Conservation (phyloP, 2,797 vertebrate species). For the Pitangus sulphuratus region DNA sequence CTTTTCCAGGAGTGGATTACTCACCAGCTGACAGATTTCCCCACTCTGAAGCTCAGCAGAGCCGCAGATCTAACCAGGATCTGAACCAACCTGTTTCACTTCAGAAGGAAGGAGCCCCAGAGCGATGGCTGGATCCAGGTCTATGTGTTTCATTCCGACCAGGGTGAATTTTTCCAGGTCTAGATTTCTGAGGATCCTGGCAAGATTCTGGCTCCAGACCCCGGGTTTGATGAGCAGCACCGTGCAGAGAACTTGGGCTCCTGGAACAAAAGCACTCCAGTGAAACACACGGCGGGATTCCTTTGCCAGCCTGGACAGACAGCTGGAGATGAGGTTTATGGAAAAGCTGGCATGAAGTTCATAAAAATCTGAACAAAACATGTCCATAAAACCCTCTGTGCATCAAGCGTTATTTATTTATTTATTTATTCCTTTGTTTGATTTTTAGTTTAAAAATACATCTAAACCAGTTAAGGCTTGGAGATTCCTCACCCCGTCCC, state of each 20-base stretch:
- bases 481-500: neutral
- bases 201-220: constrained; percentile 63
- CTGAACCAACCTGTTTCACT: constrained; percentile 52
- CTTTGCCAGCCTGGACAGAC: neutral
- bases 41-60: accelerated
- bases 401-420: neutral
- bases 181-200: constrained; percentile 61
- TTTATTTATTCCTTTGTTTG: neutral
- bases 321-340: neutral
- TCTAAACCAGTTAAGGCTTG: neutral
- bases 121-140: constrained; percentile 31
- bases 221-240: constrained; percentile 77
- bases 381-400: neutral
- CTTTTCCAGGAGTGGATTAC: neutral
- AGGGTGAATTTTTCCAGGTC: constrained; percentile 67
- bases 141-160: constrained; percentile 71
- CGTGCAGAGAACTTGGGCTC: constrained; percentile 71
- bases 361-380: neutral
- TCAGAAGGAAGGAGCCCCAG: constrained; percentile 5
- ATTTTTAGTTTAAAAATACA: neutral
- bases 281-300: neutral
- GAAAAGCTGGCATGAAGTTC: neutral
- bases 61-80: neutral
- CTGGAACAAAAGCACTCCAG: constrained; percentile 47
- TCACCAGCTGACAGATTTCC: neutral